Base-by-base conservation (phyloP, 2,888 invertebrate genomes). In the Poecilus cupreus region DNA sequence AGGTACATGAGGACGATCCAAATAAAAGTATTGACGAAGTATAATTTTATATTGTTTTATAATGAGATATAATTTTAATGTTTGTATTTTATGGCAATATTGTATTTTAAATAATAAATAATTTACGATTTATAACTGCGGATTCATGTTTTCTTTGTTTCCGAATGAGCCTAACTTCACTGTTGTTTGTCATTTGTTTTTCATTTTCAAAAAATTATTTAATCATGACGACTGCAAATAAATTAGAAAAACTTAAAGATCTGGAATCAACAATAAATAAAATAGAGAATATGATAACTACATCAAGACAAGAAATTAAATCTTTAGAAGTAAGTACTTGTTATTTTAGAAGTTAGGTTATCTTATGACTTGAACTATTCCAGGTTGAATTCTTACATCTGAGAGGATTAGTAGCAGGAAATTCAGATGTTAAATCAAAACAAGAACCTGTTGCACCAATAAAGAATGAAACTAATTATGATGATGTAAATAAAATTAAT, bases 301-400 rank as follows among this genome's bases (percentile, higher is more conserved):
- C 18, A 32, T 43, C 64, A 46, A 79, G 51, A 49, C 20, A 79
- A 79, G 79, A 79, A 70, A 11, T 79, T 20, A 46, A 68, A 46
- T 32, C n/a, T 32, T 49, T 79, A 26, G 79, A 79, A 43, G 79
- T 78, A 64, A 13, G 68, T 68, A 68, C 37, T 37, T 68, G 1
- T 37, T 18, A 16, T 4, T 20, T 37, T 18, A 43, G 18, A 78
- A 43, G 76, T 78, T 37, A 46, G 64, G 60, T 77, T 77, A 64
- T 78, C 18, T 43, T 43, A 11, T n/a, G 1, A n/a, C n/a, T 26
- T 16, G 3, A n/a, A n/a, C n/a, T 77, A 39, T 79, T 72, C 3
- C 13, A 79, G 79, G 79, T 79, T 6, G 79, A 79, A 43, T 79
- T 49, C 51, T 20, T 79, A 20, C 46, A 70, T 46, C 49, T 79